phyloP scores from a whole-genome alignment of 2,113 vertebrate genomes.

The Paratilapia polleni region DNA sequence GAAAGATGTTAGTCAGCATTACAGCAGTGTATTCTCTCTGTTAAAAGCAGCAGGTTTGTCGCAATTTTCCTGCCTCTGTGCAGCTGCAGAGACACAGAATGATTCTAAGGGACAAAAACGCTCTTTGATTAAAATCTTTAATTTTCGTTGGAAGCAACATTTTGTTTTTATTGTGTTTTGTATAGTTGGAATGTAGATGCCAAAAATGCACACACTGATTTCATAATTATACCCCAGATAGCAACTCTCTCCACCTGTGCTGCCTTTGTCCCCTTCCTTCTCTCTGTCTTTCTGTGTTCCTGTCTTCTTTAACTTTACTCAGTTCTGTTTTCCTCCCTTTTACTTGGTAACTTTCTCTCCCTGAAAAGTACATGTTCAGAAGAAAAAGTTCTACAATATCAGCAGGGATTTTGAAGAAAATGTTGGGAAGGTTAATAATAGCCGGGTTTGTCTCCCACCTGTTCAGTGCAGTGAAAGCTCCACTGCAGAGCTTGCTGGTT shows the following conservation, averaged over 20 bases:
- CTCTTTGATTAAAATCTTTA: neutral
- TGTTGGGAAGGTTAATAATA: neutral
- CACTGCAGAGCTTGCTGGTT: neutral
- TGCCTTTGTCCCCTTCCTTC: neutral
- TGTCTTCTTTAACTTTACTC: neutral
- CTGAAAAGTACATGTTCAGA: neutral
- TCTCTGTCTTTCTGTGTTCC: neutral
- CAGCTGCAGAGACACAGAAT: neutral
- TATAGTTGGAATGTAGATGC: neutral
- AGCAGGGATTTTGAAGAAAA: neutral
- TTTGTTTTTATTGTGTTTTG: neutral
- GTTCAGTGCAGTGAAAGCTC: neutral
- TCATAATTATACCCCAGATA: neutral
- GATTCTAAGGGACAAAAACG: neutral
- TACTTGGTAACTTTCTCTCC: neutral
- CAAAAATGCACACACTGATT: neutral
- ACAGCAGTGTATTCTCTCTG: neutral
- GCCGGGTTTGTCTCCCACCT: neutral
- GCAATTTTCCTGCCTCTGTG: accelerated
- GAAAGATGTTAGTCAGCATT: neutral
- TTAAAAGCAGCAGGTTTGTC: neutral
- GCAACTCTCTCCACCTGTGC: neutral
- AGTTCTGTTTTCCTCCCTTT: neutral
- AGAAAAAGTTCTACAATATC: neutral
- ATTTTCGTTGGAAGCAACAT: neutral